phyloP scores from a whole-genome alignment of 1,140 invertebrate species.

The Magallana ariakensis region DNA sequence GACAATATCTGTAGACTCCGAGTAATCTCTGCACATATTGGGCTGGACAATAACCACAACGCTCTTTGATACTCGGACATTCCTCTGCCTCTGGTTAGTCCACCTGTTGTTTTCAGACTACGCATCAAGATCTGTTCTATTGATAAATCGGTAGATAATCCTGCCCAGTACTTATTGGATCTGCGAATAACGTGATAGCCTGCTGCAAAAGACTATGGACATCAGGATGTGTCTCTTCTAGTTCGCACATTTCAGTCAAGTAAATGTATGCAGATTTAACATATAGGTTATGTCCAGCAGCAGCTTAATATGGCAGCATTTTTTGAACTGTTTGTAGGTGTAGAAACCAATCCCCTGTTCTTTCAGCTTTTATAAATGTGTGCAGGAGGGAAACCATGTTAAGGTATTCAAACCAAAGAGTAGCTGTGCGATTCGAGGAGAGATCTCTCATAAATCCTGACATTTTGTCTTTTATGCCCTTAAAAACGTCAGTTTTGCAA shows the following conservation, averaged over 20 bases:
- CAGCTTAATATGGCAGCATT: conserved; percentile 79
- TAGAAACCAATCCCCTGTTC: conserved; percentile 63
- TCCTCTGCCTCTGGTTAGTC: conserved; percentile 68
- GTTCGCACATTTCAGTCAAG: conserved; percentile 78
- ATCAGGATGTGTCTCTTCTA: conserved; percentile 58
- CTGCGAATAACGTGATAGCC: conserved; percentile 55
- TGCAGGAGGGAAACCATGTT: conserved; percentile 60
- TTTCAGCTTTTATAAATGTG: conserved; percentile 61
- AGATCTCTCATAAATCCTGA: conserved; percentile 8
- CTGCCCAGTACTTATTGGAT: conserved; percentile 68
- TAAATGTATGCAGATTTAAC: conserved; percentile 80
- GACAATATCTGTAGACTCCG: conserved; percentile 59
- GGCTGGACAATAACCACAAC: conserved; percentile 65
- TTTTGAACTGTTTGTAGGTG: conserved; percentile 62
- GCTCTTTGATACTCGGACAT: conserved; percentile 66
- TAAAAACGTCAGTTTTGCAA: conserved; percentile 39
- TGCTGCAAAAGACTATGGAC: conserved; percentile 67
- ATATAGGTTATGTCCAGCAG: conserved; percentile 79
- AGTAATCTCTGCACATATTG: conserved; percentile 65
- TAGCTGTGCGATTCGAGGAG: conserved; percentile 29
- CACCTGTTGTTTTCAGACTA: conserved; percentile 78
- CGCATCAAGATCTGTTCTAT: conserved; percentile 71
- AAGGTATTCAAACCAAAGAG: conserved; percentile 63
- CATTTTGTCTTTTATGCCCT: conserved; percentile 15
- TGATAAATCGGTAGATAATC: conserved; percentile 68